Percentiles rank a stretch among this genome's conserved stretches.
Conservation (phyloP, 2,797 vertebrate species). For the Megalops cyprinoides region DNA sequence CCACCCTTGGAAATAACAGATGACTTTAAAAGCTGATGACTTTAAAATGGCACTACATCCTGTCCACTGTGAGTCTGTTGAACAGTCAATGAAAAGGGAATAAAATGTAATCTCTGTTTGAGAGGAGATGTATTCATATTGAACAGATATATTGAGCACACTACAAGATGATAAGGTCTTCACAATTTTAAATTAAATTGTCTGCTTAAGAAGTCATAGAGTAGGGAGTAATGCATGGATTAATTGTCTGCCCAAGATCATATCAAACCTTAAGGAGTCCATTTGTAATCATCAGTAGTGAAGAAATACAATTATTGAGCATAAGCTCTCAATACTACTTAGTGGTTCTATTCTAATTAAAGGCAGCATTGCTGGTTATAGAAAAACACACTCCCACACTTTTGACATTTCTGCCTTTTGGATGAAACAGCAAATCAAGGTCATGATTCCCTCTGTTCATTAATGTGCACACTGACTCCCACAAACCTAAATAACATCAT, state of each 20-base stretch:
- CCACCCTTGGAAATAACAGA: too few relatives aligned
- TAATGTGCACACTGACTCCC: not conserved
- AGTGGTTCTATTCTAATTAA: not conserved
- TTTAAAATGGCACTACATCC: not conserved
- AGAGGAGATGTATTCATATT: not conserved
- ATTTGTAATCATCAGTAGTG: conserved; percentile 6
- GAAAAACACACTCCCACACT: conserved; percentile 7
- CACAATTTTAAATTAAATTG: not conserved
- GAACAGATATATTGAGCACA: not conserved
- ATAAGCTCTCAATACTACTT: not conserved
- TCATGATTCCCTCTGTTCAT: not conserved
- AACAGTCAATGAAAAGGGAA: too few relatives aligned
- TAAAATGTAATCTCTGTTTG: not conserved
- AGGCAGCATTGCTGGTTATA: not conserved
- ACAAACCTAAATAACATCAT: too few relatives aligned
- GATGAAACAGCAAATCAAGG: not conserved
- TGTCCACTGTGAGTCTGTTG: not conserved
- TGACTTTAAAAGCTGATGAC: too few relatives aligned
- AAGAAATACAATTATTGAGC: not conserved
- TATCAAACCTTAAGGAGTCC: not conserved
- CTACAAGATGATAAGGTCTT: not conserved
- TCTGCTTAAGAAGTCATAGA: too few relatives aligned
- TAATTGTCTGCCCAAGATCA: not conserved
- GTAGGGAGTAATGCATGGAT: not conserved
- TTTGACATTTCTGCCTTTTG: not conserved